Base-by-base conservation (phyloP, 1,140 invertebrate species). In the Drosophila teissieri region DNA sequence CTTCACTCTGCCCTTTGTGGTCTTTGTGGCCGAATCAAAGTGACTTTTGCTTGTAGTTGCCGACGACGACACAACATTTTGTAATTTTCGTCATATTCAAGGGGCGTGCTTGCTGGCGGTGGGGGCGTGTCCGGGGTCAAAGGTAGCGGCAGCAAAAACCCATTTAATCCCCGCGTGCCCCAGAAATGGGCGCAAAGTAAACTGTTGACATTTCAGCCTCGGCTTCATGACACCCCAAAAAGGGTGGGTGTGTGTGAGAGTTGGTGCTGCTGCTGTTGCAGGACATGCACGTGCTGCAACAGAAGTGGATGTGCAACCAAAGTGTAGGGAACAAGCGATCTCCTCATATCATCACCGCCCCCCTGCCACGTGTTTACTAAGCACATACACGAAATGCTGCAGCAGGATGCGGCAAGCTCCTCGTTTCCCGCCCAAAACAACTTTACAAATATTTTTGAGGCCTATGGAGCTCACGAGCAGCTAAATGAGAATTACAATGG, bases 131-230 rank as follows among this genome's bases (percentile, higher is more conserved):
- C 14, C 19, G 55, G 68, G 72, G 70, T 74, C 70, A 79, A 73
- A 74, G 61, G 56, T 48, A 68, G 74, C 72, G 37, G 73, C 65
- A 24, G 24, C 15, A 68, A 74, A 88, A 88, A 88, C 76, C 84
- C 84, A 84, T 88, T 89, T 89, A 89, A 89, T 84, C 84, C 80
- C 77, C 77, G 64, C 72, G 77, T 68, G 27, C 17, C 12, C 73
- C 79, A 84, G 31, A 31, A 89, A 89, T 89, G 84, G 80, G 80
- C 76, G 73, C 84, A 89, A 72, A 84, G 84, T 84, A 89, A 89
- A 89, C 84, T 89, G 84, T 89, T 89, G 84, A 89, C 84, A 89
- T 89, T 89, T 84, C 65, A 78, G 80, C 61, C 84, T 78, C 62
- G 40, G 51, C 69, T 45, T 64, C 77, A 89, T 88, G 84, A 89